phyloP scores from a whole-genome alignment of 2,797 vertebrate species.

The Enteromius viviparus region DNA sequence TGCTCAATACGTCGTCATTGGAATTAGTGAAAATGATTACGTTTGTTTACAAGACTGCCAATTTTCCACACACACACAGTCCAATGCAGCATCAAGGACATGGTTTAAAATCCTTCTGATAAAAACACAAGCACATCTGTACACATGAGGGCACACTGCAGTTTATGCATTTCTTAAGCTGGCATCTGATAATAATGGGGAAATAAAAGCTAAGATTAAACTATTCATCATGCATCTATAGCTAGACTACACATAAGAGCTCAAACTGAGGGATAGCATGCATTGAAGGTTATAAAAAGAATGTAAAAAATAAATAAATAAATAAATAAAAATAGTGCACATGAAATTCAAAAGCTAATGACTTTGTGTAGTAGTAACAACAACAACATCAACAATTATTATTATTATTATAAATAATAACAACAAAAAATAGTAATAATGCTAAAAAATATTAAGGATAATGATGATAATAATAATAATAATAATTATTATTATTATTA shows the following conservation, averaged over 20 bases:
- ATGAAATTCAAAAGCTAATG: background rate
- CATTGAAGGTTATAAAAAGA: background rate
- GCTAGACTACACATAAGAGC: background rate
- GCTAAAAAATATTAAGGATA: too few species aligned
- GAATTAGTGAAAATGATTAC: constrained; percentile 72
- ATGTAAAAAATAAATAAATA: too few species aligned
- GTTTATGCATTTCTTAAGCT: constrained; percentile 68
- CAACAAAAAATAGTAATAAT: too few species aligned
- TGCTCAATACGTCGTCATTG: constrained; percentile 73
- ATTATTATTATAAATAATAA: too few species aligned
- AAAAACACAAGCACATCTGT: constrained; percentile 57
- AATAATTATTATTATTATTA: background rate
- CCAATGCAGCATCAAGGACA: constrained; percentile 67
- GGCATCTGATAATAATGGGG: background rate
- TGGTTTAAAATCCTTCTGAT: constrained; percentile 60
- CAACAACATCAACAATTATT: background rate
- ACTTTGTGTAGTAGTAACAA: background rate
- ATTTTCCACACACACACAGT: constrained; percentile 72
- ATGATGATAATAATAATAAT: too few species aligned
- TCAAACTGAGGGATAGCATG: background rate
- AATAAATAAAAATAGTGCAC: background rate
- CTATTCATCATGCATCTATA: background rate
- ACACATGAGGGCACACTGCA: constrained; percentile 10
- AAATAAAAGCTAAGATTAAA: constrained; percentile 5
- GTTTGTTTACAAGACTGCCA: constrained; percentile 76